Evolutionary conservation across 2,113 vertebrate species (phyloP), one percentile per base, ranked within the genome.

Genomic region (Cavia porcellus): DNA sequence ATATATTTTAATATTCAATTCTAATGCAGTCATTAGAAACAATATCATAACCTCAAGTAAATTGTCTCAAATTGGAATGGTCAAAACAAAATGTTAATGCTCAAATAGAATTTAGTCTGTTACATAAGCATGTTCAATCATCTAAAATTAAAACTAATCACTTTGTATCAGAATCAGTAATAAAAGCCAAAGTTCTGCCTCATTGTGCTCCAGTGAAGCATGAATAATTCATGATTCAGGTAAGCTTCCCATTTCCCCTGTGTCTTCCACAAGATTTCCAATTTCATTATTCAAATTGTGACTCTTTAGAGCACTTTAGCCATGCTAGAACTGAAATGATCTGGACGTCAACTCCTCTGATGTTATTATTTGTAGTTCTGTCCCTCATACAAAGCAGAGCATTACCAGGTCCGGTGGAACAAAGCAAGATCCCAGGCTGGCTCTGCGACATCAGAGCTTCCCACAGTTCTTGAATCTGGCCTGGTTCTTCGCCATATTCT

Each of bases 81-180:
- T 94, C 96, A 96, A 97, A 98, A 97, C 92, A 97, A 94, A 97
- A 92, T 83, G 88, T 95, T 97, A 97, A 91, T 95, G 79, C 85
- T 55, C 62, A 95, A 89, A 97, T 93, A 95, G 82, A 97, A 97
- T 95, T 98, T 94, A 79, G 82, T 72, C 35, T 92, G 95, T 97
- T 98, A 94, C 79, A 95, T 97, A 96, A 98, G 90, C 50, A 70
- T 84, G 66, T 24, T 15, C n/a, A 97, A 86, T 98, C 89, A 96
- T 86, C 82, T 97, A 97, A 98, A 96, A 97, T 96, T 89, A 97
- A 97, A 95, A 96, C 82, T 97, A 96, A 97, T 97, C 94, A 96
- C 74, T 94, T 86, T 85, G 50, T 87, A 77, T 80, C 75, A 93
- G 89, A 96, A 91, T 75, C 47, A 75, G 30, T 94, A 91, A 97